A percentile compares a stretch with the other conserved stretches of the same genome.
These are phyloP conservation scores for Panorpa germanica DNA, from an alignment of 2,888 invertebrate species.

Conservation along the genomic window DNA sequence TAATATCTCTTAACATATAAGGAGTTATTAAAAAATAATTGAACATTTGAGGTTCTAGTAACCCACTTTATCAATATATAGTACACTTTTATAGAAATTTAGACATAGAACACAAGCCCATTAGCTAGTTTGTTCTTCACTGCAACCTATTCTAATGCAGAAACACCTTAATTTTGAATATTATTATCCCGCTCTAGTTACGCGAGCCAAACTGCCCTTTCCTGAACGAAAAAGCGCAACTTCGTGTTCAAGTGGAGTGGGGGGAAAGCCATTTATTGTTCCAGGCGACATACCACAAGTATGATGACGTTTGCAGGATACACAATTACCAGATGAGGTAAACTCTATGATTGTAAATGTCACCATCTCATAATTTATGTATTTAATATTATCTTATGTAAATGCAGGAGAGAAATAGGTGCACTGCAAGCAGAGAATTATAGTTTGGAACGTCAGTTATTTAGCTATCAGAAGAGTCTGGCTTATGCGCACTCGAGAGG, in stretches of 20 bases:
- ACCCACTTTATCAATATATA: too few relatives aligned
- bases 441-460: constrained; percentile 60
- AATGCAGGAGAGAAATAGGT: constrained; percentile 52
- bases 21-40: too few relatives aligned
- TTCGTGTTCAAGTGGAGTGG: constrained; percentile 66
- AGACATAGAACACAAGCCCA: too few relatives aligned
- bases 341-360: too few relatives aligned
- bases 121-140: too few relatives aligned
- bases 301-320: constrained; percentile 60
- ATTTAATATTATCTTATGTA: constrained; percentile 5
- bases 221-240: constrained; percentile 49
- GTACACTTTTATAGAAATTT: too few relatives aligned
- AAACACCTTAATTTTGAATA: too few relatives aligned
- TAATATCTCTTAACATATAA: too few relatives aligned
- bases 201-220: constrained; percentile 48
- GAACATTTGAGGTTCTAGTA: too few relatives aligned
- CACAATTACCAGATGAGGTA: constrained; percentile 75
- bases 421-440: constrained; percentile 71
- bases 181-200: constrained; percentile 25
- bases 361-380: too few relatives aligned
- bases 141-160: too few relatives aligned
- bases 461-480: constrained; percentile 66
- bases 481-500: constrained; percentile 49
- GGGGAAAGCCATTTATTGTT: constrained; percentile 62
- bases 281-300: constrained; percentile 65